Percentiles rank a stretch among this genome's conserved stretches.
These are phyloP conservation scores for Pseudomyrmex dendroicus DNA, from an alignment of 1,140 invertebrate genomes.

Conservation along the genomic window DNA sequence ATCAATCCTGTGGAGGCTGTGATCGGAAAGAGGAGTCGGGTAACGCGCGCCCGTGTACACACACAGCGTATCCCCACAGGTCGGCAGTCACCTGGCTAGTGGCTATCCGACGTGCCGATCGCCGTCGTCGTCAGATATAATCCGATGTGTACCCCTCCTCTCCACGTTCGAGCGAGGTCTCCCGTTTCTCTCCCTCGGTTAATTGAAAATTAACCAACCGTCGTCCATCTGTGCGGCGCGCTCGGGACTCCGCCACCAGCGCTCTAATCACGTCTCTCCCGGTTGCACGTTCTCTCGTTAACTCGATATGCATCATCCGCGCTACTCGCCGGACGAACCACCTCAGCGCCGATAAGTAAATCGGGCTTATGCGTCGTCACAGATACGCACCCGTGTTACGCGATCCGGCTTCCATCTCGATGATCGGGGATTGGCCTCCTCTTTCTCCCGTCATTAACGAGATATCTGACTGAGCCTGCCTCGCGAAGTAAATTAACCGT, in stretches of 20 bases:
- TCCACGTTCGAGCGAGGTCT: slow-evolving; percentile 58
- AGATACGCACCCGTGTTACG: slow-evolving; percentile 53
- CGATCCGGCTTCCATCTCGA: slow-evolving; percentile 53
- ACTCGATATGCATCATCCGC: slow-evolving; percentile 64
- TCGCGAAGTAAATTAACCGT: slow-evolving; percentile 8
- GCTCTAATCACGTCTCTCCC: slow-evolving; percentile 73
- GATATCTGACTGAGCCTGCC: slow-evolving; percentile 10
- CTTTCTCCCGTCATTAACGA: slow-evolving; percentile 57
- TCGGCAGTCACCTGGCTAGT: slow-evolving; percentile 73
- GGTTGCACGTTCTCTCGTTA: slow-evolving; percentile 64
- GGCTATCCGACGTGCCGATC: slow-evolving; percentile 71
- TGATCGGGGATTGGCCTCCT: slow-evolving; percentile 56
- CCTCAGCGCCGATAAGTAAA: slow-evolving; percentile 56
- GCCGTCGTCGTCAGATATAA: slow-evolving; percentile 66
- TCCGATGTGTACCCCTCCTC: slow-evolving; percentile 54
- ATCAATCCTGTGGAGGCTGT: slow-evolving; percentile 47
- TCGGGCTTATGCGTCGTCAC: slow-evolving; percentile 60
- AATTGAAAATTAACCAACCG: slow-evolving; percentile 83
- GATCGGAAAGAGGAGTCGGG: slow-evolving; percentile 53
- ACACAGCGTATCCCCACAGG: slow-evolving; percentile 39
- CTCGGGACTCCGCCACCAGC: slow-evolving; percentile 56
- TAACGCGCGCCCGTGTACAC: slow-evolving; percentile 41
- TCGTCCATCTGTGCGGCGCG: slow-evolving; percentile 73
- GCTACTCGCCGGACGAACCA: neutral
- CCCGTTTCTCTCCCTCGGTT: slow-evolving; percentile 63